phyloP scores from a whole-genome alignment of 2,113 vertebrate species.

The Pristiophorus japonicus region DNA sequence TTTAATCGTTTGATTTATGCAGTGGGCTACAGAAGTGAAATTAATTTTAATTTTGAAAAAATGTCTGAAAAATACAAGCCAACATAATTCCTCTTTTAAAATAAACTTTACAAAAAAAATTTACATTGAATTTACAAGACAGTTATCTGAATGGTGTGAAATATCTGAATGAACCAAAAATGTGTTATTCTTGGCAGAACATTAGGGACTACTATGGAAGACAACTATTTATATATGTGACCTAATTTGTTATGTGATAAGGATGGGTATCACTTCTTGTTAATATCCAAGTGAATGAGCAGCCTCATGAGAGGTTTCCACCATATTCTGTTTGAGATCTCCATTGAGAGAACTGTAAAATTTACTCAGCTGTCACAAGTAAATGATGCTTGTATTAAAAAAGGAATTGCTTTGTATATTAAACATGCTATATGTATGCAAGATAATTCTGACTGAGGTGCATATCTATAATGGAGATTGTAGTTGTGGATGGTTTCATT shows the following conservation, averaged over 20 bases:
- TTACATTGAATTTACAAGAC: neutral
- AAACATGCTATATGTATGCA: constrained; percentile 15
- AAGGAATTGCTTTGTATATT: constrained; percentile 34
- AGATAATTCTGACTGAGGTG: constrained; percentile 21
- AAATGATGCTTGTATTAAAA: constrained; percentile 36
- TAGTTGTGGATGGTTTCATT: neutral
- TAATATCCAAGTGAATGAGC: constrained; percentile 19
- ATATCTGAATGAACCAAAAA: constrained; percentile 9
- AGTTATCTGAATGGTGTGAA: neutral
- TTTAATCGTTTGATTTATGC: neutral
- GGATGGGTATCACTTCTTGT: neutral
- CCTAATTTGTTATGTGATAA: constrained; percentile 2
- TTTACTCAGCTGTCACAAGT: constrained; percentile 26
- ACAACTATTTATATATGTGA: constrained; percentile 8
- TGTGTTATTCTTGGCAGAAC: constrained; percentile 11
- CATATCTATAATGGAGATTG: neutral
- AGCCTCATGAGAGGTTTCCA: neutral
- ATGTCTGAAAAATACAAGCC: neutral
- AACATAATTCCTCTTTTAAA: neutral
- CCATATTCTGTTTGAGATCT: constrained; percentile 6
- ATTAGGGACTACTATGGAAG: neutral
- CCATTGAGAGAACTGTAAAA: constrained; percentile 29
- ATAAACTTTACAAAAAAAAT: neutral
- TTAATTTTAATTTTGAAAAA: neutral
- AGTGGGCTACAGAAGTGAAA: neutral